Conservation (phyloP, 2,888 invertebrate genomes). For the Epistrophe grossulariae region DNA sequence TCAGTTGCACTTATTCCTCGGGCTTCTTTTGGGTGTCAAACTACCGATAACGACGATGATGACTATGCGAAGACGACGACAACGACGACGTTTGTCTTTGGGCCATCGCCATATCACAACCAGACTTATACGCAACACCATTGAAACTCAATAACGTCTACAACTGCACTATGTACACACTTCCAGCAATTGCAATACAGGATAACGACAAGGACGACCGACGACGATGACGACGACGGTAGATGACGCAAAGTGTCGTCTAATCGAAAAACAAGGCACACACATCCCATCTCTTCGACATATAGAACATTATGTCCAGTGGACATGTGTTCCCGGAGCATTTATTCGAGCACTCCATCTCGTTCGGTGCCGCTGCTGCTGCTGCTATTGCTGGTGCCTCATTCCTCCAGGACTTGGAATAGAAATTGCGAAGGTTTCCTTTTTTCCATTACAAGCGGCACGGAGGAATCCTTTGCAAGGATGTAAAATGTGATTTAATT, state of each 20-base stretch:
- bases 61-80: background rate
- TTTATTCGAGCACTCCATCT: slow-evolving; percentile 53
- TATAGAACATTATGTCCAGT: slow-evolving; percentile 45
- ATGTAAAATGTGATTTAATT: slow-evolving; percentile 74
- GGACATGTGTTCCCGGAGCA: slow-evolving; percentile 63
- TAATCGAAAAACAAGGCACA: slow-evolving; percentile 66
- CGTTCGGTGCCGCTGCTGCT: slow-evolving; percentile 3
- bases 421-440: slow-evolving; percentile 45
- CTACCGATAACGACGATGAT: slow-evolving; percentile 23
- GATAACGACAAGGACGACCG: slow-evolving; percentile 21
- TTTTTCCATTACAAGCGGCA: slow-evolving; percentile 66
- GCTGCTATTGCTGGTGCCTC: background rate
- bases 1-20: slow-evolving; percentile 48
- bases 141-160: slow-evolving; percentile 43
- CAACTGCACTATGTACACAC: slow-evolving; percentile 21
- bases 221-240: slow-evolving; percentile 5
- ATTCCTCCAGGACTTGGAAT: slow-evolving; percentile 11
- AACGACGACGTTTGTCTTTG: slow-evolving; percentile 27
- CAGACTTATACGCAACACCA: slow-evolving; percentile 53
- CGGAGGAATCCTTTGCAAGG: slow-evolving; percentile 60
- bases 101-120: slow-evolving; percentile 21
- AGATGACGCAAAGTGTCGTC: slow-evolving; percentile 53
- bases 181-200: slow-evolving; percentile 4
- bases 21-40: slow-evolving; percentile 50
- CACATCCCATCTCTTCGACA: slow-evolving; percentile 35